These are phyloP conservation scores for Torymus auratus DNA, from an alignment of 2,888 invertebrate genomes.

Conservation along the genomic window DNA sequence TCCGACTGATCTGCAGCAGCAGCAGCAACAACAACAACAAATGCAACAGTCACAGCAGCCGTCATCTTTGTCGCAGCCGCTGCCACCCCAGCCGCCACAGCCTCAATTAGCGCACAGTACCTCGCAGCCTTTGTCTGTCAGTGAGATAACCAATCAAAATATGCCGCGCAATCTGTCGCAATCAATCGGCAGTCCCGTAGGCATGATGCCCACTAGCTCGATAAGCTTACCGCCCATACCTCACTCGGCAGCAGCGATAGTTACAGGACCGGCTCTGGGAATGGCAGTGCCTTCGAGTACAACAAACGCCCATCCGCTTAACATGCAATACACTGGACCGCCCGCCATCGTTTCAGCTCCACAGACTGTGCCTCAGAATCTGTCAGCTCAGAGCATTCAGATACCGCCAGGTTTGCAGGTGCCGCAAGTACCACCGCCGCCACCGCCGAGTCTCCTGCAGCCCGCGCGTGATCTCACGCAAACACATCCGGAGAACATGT, in stretches of 20 bases:
- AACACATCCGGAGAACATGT: conserved; percentile 68
- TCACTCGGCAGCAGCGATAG: conserved; percentile 55
- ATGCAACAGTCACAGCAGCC: conserved; percentile 65
- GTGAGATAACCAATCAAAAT: conserved; percentile 65
- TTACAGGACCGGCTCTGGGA: conserved; percentile 50
- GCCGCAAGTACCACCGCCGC: conserved; percentile 52
- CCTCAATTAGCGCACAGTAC: conserved; percentile 57
- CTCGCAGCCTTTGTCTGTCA: conserved; percentile 60
- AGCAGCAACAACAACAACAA: conserved; percentile 55
- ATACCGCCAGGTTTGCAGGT: conserved; percentile 64
- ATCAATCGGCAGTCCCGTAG: conserved; percentile 65
- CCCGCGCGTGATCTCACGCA: conserved; percentile 61
- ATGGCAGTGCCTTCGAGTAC: conserved; percentile 53
- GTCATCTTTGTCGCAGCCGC: conserved; percentile 51
- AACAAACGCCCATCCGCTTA: conserved; percentile 66
- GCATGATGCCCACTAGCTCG: conserved; percentile 53
- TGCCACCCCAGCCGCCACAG: conserved; percentile 21
- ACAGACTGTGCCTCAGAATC: conserved; percentile 73
- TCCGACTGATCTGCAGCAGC: conserved; percentile 72
- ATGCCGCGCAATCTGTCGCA: conserved; percentile 72
- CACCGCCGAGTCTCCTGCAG: conserved; percentile 48
- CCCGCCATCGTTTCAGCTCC: conserved; percentile 68
- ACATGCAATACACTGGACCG: conserved; percentile 71
- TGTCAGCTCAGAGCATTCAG: conserved; percentile 66
- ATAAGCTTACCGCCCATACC: conserved; percentile 48